Conservation (phyloP, 2,113 vertebrate species). For the Morone chrysops region DNA sequence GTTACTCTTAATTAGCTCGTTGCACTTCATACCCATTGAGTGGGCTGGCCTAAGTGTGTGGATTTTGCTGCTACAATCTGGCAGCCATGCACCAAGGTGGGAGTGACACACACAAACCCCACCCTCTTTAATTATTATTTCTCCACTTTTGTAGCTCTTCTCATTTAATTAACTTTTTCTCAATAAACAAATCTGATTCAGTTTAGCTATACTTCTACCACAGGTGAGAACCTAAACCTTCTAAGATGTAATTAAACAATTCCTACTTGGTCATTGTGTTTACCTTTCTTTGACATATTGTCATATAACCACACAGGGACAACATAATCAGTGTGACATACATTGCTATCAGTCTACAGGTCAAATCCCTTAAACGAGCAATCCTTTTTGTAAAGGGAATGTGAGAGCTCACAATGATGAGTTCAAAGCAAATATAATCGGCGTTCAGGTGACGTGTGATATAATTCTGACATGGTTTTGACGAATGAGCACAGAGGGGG, state of each 20-base stretch:
- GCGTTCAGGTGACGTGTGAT: constrained; percentile 53
- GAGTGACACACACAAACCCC: background rate
- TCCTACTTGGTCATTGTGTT: background rate
- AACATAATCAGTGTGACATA: background rate
- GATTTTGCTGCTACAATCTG: constrained; percentile 42
- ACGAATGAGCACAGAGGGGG: constrained; percentile 46
- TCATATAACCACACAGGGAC: background rate
- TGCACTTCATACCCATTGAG: constrained; percentile 32
- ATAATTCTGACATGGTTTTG: constrained; percentile 65
- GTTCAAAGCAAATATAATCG: constrained; percentile 60
- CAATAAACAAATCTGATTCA: background rate
- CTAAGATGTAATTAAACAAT: background rate
- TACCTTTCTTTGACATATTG: background rate
- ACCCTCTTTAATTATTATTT: background rate
- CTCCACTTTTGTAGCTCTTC: background rate
- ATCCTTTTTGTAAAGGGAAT: constrained; percentile 18
- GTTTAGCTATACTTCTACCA: background rate
- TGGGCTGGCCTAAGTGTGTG: constrained; percentile 28
- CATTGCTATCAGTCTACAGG: background rate
- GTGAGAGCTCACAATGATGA: constrained; percentile 46
- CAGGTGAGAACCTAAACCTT: background rate
- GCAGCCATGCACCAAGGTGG: constrained; percentile 13
- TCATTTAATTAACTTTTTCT: background rate
- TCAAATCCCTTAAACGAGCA: constrained; percentile 43
- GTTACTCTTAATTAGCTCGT: constrained; percentile 59